A percentile compares a stretch with the other conserved stretches of the same genome.
phyloP scores from a whole-genome alignment of 2,113 vertebrate genomes.

The Athene noctua region DNA sequence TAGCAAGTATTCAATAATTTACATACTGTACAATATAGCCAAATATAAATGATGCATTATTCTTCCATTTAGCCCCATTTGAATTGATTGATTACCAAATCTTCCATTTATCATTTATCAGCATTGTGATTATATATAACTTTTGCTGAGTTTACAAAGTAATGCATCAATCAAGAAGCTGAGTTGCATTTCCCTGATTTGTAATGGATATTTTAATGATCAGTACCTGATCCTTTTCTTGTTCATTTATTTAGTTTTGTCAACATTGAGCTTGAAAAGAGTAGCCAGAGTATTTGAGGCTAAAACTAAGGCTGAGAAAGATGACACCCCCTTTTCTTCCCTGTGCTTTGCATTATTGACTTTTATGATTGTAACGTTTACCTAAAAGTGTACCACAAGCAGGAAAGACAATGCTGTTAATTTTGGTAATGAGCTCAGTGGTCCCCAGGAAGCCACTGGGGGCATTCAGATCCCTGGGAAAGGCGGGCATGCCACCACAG shows the following conservation, averaged over 20 bases:
- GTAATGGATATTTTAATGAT: slow-evolving; percentile 69
- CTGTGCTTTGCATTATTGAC: not conserved
- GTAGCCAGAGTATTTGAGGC: not conserved
- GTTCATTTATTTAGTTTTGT: slow-evolving; percentile 39
- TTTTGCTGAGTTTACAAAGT: slow-evolving; percentile 69
- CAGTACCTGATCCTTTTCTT: not conserved
- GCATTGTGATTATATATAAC: slow-evolving; percentile 69
- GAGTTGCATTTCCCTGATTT: slow-evolving; percentile 67
- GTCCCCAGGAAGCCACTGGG: not conserved
- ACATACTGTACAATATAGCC: slow-evolving; percentile 19
- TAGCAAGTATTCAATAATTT: slow-evolving; percentile 56
- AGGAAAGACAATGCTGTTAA: not conserved
- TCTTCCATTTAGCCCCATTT: slow-evolving; percentile 69
- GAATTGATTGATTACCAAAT: slow-evolving; percentile 67
- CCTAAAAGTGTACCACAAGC: not conserved
- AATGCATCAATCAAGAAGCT: slow-evolving; percentile 63
- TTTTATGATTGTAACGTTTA: slow-evolving; percentile 8
- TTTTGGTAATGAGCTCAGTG: not conserved
- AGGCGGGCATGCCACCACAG: not conserved
- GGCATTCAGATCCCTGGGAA: not conserved
- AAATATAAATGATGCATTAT: slow-evolving; percentile 64
- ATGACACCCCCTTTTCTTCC: not conserved
- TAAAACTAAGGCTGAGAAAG: not conserved
- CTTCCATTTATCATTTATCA: slow-evolving; percentile 60
- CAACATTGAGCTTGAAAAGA: slow-evolving; percentile 34